Evolutionary conservation across 30 jellyfish, hydroid and myxozoan species (phyloP).

Genomic region (Cassiopea xamachana): DNA sequence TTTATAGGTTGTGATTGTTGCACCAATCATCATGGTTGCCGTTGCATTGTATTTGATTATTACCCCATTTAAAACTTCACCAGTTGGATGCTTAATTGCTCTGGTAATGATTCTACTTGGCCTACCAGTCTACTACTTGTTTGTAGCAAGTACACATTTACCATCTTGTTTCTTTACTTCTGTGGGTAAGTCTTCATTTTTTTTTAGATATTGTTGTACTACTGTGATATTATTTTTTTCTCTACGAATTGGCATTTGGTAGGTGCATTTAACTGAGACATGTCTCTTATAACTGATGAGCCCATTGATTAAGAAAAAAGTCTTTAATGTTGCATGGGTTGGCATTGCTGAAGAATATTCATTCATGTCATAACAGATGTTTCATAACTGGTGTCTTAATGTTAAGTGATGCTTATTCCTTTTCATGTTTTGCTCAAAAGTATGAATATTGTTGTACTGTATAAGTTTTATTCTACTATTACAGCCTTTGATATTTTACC

Average conservation of each 20-base stretch:
- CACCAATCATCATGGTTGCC: slow-evolving; percentile 83
- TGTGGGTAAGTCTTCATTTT: slow-evolving; percentile 27
- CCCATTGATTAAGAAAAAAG: no score
- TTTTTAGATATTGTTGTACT: no score
- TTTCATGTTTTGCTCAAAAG: background rate
- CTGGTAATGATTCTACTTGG: slow-evolving; percentile 76
- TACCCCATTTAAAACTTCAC: slow-evolving; percentile 78
- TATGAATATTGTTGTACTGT: background rate
- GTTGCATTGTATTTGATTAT: slow-evolving; percentile 79
- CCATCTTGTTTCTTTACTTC: slow-evolving; percentile 64
- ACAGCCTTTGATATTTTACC: no score
- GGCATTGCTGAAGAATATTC: no score
- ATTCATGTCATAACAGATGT: no score
- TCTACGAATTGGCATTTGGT: background rate
- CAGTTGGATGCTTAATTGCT: slow-evolving; percentile 77
- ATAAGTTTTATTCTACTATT: background rate
- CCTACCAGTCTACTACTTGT: slow-evolving; percentile 82
- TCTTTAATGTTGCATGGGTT: no score
- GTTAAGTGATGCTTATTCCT: no score
- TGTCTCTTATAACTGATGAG: no score
- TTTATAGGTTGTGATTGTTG: slow-evolving; percentile 70
- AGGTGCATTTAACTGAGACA: no score
- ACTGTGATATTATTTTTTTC: no score
- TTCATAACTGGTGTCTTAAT: no score
- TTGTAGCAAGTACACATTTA: slow-evolving; percentile 51